Evolutionary conservation across 2,888 invertebrate species (phyloP), one percentile per base, ranked within the genome.

Genomic region (Melanotus villosus): DNA sequence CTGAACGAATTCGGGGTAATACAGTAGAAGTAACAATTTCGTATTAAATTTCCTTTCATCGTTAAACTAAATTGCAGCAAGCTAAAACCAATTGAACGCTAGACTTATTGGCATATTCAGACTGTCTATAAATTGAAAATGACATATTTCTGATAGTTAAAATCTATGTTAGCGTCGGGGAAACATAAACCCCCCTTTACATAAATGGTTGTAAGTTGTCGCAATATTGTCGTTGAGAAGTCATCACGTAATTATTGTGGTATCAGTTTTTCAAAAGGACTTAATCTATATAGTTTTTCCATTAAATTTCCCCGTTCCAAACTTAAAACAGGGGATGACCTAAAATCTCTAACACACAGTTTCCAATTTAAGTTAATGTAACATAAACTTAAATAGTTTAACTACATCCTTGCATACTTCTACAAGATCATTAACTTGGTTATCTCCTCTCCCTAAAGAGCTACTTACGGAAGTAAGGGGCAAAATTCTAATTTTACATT

Each of bases 391-490:
- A 64, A 64, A 64, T 64, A 64, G 56, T 64, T 64, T 56, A 64
- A 54, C 54, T 54, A 64, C 56, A 64, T 56, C 64, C 54, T 43
- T 64, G 56, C 64, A 64, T 56, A 64, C 64, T 56, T 64, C 64
- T 56, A 64, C 64, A 54, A 64, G 64, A 64, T 64, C 64, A 64
- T 64, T 64, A 64, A 64, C 64, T 64, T 41, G 54, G 64, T 64
- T 64, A 64, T 64, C 64, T 64, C n/a, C 54, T 14, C 52, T 62
- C 64, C 43, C 64, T 64, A 64, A 64, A 64, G 64, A 56, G 64
- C 64, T 45, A 64, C 64, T 54, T 56, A 56, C 64, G 23, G 64
- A 56, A 56, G 54, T 41, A 64, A 56, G 38, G 41, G 58, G 52
- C 56, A 64, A 54, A 64, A 64, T 64, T 64, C 64, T 56, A 64